Evolutionary conservation across 2,888 invertebrate species (phyloP).

Genomic region (Drymonia ruficornis): DNA sequence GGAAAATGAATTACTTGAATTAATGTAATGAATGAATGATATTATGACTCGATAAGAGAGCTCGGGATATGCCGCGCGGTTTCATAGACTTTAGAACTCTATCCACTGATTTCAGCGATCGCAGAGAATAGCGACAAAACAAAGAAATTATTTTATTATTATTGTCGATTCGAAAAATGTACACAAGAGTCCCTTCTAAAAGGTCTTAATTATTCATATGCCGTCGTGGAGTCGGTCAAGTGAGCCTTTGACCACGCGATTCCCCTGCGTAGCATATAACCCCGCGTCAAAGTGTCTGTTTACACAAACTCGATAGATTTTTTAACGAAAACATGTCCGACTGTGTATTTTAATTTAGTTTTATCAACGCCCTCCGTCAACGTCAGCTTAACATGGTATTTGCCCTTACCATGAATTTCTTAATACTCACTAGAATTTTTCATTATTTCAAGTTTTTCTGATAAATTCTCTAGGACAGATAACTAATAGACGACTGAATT

Average conservation of each 20-base stretch:
- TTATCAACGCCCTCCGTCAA: slow-evolving; percentile 53
- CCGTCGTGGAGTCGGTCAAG: slow-evolving; percentile 15
- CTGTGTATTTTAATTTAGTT: slow-evolving; percentile 52
- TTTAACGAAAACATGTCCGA: slow-evolving; percentile 36
- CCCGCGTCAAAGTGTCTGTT: slow-evolving; percentile 14
- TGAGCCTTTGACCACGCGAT: slow-evolving; percentile 46
- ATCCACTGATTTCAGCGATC: no score
- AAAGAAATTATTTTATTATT: no score
- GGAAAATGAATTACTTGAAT: no score
- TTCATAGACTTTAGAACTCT: no score
- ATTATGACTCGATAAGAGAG: no score
- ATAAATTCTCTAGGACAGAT: no score
- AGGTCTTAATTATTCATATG: no score
- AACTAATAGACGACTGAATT: no score
- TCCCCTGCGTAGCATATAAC: slow-evolving; percentile 38
- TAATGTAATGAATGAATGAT: no score
- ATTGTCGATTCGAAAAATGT: slow-evolving; percentile 3
- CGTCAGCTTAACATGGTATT: slow-evolving; percentile 42
- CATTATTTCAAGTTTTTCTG: no score
- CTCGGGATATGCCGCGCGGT: no score
- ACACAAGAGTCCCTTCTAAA: slow-evolving; percentile 10
- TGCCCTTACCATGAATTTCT: slow-evolving; percentile 43
- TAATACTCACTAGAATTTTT: neutral
- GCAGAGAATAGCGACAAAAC: no score
- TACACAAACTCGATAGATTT: slow-evolving; percentile 22